Evolutionary conservation across 2,888 invertebrate genomes (phyloP).

Genomic region (Drosophila mimetica): DNA sequence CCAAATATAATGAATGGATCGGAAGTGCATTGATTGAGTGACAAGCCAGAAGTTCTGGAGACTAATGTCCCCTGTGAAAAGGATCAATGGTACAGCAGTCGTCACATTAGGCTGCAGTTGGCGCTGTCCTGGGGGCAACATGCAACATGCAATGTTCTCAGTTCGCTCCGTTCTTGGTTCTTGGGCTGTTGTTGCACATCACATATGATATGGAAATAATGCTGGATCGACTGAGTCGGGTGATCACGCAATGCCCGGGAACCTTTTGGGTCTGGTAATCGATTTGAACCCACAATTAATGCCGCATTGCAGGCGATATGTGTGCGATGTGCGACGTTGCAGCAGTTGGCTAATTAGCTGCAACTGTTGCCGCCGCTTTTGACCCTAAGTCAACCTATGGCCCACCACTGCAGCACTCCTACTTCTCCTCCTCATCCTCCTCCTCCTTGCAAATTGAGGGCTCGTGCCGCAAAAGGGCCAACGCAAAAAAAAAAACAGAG

Average conservation of each 20-base stretch:
- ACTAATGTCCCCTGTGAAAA: conserved; percentile 24
- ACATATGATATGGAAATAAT: conserved; percentile 6
- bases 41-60: conserved; percentile 17
- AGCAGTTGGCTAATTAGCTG: conserved; percentile 78
- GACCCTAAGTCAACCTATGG: conserved; percentile 1
- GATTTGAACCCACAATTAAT: conserved; percentile 75
- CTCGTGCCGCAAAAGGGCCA: conserved; percentile 68
- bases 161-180: no score
- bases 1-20: conserved; percentile 15
- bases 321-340: conserved; percentile 43
- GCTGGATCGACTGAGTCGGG: conserved; percentile 1
- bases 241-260: conserved; percentile 44
- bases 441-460: conserved; percentile 54
- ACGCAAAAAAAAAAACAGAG: conserved; percentile 1
- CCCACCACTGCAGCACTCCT: neutral
- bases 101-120: conserved; percentile 75
- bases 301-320: conserved; percentile 49
- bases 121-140: conserved; percentile 41
- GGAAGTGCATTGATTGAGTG: conserved; percentile 69
- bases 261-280: conserved; percentile 68
- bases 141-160: conserved; percentile 48
- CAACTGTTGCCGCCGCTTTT: conserved; percentile 65
- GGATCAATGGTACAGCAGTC: conserved; percentile 65
- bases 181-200: neutral
- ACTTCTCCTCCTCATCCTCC: neutral